Evolutionary conservation across 1,140 invertebrate species (phyloP).

Genomic region (Schmidtea mediterranea): DNA sequence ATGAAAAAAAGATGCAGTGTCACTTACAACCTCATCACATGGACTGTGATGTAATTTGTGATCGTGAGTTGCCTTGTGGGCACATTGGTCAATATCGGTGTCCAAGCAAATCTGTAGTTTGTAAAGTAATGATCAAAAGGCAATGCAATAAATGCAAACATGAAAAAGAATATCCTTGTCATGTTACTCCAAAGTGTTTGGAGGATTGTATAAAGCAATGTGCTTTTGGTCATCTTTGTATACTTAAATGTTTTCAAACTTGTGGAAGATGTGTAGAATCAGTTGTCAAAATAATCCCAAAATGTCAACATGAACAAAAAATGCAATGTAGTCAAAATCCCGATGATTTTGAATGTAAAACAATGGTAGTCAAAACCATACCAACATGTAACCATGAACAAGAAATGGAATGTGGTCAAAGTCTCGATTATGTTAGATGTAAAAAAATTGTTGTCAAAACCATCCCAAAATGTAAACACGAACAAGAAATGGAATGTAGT

Average conservation of each 20-base stretch:
- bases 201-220: constrained; percentile 10
- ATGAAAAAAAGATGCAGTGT: constrained; percentile 9
- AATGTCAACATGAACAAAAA: constrained; percentile 9
- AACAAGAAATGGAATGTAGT: neutral
- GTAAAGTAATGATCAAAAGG: neutral
- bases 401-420: neutral
- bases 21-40: constrained; percentile 1
- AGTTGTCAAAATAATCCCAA: constrained; percentile 7
- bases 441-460: no score
- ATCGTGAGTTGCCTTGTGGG: constrained; percentile 7
- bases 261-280: constrained; percentile 7
- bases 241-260: constrained; percentile 6
- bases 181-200: no score
- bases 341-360: constrained; percentile 7
- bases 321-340: constrained; percentile 7
- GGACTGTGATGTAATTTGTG: constrained; percentile 9
- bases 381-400: no score
- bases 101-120: neutral
- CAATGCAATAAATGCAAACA: neutral
- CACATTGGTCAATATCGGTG: constrained; percentile 4
- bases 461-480: no score
- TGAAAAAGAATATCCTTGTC: no score
- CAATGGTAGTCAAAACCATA: no score
- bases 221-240: constrained; percentile 9
- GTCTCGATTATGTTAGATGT: neutral